phyloP scores from a whole-genome alignment of 1,140 invertebrate genomes.

The Lepidurus packardi region DNA sequence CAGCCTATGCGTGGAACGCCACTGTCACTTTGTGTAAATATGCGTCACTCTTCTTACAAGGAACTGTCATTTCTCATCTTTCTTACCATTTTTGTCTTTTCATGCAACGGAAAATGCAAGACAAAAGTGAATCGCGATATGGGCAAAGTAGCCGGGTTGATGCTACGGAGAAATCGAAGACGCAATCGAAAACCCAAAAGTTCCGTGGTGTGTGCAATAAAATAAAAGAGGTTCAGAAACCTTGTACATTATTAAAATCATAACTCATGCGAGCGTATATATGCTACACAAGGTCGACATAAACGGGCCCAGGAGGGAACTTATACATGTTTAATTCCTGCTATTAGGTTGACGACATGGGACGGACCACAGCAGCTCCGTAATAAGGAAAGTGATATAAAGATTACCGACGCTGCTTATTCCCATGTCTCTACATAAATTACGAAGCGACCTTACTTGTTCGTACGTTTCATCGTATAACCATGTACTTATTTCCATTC shows the following conservation, averaged over 20 bases:
- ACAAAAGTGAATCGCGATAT: neutral
- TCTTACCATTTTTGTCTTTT: neutral
- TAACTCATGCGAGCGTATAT: neutral
- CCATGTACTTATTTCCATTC: neutral
- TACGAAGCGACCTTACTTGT: neutral
- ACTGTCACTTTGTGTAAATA: neutral
- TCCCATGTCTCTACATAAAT: neutral
- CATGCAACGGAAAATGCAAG: neutral
- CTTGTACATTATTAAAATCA: slow-evolving; percentile 11
- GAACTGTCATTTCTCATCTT: neutral
- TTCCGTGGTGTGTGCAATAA: neutral
- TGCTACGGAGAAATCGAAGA: neutral
- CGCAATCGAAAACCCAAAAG: neutral
- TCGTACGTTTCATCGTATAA: neutral
- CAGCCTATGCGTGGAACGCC: neutral
- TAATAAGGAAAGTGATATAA: neutral
- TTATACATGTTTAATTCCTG: neutral
- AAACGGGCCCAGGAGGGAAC: neutral
- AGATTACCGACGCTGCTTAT: neutral
- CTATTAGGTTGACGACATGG: neutral
- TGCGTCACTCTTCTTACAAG: neutral
- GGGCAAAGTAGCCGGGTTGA: neutral
- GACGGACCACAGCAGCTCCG: neutral
- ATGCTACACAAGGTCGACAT: neutral
- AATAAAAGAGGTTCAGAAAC: neutral